phyloP scores from a whole-genome alignment of 35 echinoderm and acorn worm genomes.

The Chiridota heheva region DNA sequence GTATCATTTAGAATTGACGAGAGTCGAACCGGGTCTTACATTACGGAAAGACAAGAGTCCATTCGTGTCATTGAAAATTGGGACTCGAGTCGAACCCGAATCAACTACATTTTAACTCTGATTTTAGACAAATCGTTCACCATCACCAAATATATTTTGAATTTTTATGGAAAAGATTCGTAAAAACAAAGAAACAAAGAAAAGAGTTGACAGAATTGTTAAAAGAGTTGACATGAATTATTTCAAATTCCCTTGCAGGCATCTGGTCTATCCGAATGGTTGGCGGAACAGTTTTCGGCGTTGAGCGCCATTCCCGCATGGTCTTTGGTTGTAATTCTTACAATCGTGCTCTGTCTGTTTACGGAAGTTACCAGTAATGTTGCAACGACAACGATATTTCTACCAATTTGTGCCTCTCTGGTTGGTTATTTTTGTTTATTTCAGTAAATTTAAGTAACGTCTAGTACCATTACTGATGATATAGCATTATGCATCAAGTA shows the following conservation, averaged over 20 bases:
- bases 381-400: slow-evolving; percentile 93
- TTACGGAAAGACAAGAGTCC: no score
- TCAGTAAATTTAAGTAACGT: background rate
- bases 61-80: no score
- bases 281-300: slow-evolving; percentile 79
- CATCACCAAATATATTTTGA: no score
- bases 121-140: no score
- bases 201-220: background rate
- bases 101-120: no score
- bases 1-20: no score
- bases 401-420: slow-evolving; percentile 82
- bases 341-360: slow-evolving; percentile 81
- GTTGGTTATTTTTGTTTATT: slow-evolving; percentile 46
- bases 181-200: background rate
- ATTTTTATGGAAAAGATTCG: no score
- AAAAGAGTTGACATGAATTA: no score
- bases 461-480: background rate
- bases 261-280: slow-evolving; percentile 84
- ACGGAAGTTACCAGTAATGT: slow-evolving; percentile 96
- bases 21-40: no score
- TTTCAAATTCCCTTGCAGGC: slow-evolving; percentile 45
- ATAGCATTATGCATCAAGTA: no score
- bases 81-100: no score
- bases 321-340: slow-evolving; percentile 65
- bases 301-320: slow-evolving; percentile 66